Evolutionary conservation across 2,888 invertebrate genomes (phyloP).

Genomic region (Neoscelio sp.): DNA sequence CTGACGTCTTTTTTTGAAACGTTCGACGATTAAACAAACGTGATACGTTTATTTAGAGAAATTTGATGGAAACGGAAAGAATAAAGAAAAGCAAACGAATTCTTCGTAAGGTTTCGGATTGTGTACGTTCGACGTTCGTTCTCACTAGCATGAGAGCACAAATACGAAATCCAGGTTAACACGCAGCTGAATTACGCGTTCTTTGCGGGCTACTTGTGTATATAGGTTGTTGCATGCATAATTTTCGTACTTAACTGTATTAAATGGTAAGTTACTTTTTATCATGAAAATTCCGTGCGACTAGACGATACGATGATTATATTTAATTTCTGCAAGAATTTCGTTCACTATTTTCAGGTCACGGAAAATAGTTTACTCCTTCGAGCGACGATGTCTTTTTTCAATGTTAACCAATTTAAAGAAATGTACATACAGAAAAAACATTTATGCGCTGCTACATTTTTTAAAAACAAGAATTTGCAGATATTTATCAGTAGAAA

Average conservation of each 20-base stretch:
- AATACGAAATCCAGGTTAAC: conserved; percentile 59
- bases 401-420: no score
- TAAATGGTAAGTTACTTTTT: conserved; percentile 56
- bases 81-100: conserved; percentile 24
- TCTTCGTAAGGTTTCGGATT: neutral
- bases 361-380: no score
- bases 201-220: conserved; percentile 50
- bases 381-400: no score
- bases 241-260: conserved; percentile 50
- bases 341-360: neutral
- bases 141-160: conserved; percentile 10
- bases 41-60: conserved; percentile 19
- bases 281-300: conserved; percentile 43
- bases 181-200: conserved; percentile 56
- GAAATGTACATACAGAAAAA: no score
- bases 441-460: no score
- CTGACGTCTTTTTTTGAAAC: conserved; percentile 1
- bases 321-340: conserved; percentile 10
- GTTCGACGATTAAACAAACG: conserved; percentile 23
- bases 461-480: no score
- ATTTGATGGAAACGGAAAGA: conserved; percentile 11
- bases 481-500: no score
- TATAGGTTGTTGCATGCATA: conserved; percentile 63
- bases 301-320: neutral
- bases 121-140: conserved; percentile 3